These are phyloP conservation scores for Poecilus cupreus DNA, from an alignment of 2,888 invertebrate species.

Conservation along the genomic window DNA sequence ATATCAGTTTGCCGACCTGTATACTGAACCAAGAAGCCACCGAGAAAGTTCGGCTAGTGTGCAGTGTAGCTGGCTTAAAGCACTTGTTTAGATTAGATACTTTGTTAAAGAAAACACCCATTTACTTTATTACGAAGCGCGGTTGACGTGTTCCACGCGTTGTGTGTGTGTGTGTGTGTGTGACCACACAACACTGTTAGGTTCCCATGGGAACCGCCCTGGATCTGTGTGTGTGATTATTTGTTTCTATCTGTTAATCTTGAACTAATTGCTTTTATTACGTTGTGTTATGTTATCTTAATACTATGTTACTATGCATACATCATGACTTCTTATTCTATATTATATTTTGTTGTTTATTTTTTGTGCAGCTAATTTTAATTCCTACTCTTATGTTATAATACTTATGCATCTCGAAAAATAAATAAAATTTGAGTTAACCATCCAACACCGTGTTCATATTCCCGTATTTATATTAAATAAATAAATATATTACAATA, in stretches of 20 bases:
- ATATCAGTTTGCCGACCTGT: too few relatives aligned
- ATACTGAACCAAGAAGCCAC: too few relatives aligned
- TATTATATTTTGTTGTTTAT: too few relatives aligned
- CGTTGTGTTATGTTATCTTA: neutral
- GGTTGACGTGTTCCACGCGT: conserved; percentile 52
- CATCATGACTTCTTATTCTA: neutral
- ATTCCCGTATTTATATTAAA: too few relatives aligned
- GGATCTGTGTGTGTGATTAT: neutral
- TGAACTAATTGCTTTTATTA: neutral
- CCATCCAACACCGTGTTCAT: too few relatives aligned
- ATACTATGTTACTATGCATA: neutral
- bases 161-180: neutral
- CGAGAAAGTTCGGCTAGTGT: too few relatives aligned
- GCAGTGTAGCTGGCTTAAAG: neutral
- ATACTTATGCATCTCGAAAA: too few relatives aligned
- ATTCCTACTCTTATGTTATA: too few relatives aligned
- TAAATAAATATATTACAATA: too few relatives aligned
- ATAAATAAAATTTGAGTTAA: too few relatives aligned
- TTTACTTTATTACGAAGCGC: conserved; percentile 45
- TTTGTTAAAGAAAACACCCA: conserved; percentile 51
- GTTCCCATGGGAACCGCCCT: conserved; percentile 54
- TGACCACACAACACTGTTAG: conserved; percentile 14
- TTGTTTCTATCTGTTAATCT: neutral
- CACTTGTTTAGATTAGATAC: conserved; percentile 54
- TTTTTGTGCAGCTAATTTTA: too few relatives aligned